A percentile compares a stretch with the other conserved stretches of the same genome.
These are phyloP conservation scores for Cryptoprocta ferox DNA, from an alignment of 2,797 vertebrate species.

Conservation along the genomic window DNA sequence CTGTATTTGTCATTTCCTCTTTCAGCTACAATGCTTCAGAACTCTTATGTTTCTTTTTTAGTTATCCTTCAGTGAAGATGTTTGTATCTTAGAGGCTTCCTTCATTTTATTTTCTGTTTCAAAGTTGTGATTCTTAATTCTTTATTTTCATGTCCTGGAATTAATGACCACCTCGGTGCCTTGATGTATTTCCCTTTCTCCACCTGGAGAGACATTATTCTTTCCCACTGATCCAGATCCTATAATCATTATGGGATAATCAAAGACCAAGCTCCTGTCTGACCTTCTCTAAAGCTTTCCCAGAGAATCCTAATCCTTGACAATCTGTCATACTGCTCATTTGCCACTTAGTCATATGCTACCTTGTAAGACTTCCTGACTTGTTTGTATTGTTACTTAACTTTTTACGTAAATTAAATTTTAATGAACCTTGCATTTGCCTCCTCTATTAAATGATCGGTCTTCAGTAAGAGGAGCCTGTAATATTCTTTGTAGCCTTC, in stretches of 20 bases:
- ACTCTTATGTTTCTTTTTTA: background rate
- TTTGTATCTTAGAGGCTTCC: background rate
- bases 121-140: background rate
- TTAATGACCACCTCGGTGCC: background rate
- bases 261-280: background rate
- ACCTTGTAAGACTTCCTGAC: background rate
- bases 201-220: background rate
- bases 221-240: background rate
- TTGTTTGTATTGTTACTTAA: conserved; percentile 41
- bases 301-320: background rate
- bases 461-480: background rate
- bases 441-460: background rate
- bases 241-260: background rate
- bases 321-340: background rate
- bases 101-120: conserved; percentile 10
- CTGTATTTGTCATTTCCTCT: background rate
- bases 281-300: background rate
- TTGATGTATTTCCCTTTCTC: background rate
- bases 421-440: background rate
- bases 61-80: conserved; percentile 11
- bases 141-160: background rate
- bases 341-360: background rate
- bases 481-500: conserved; percentile 10
- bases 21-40: background rate
- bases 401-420: background rate